A percentile compares a stretch with the other conserved stretches of the same genome.
phyloP scores from a whole-genome alignment of 2,797 vertebrate species.

The Meda fulgida region DNA sequence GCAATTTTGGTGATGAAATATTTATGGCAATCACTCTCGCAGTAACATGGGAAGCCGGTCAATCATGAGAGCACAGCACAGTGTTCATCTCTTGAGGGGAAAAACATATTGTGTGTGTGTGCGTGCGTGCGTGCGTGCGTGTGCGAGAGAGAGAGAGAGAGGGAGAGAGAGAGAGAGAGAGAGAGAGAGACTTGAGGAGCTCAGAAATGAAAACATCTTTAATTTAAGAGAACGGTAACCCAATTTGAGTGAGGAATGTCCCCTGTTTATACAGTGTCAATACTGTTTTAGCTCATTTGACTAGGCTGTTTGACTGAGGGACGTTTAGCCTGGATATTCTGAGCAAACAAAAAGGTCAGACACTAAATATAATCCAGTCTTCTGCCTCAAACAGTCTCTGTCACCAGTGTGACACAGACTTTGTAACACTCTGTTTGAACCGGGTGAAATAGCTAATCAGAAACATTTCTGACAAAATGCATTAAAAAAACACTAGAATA shows the following conservation, averaged over 20 bases:
- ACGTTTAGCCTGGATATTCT: slow-evolving; percentile 31
- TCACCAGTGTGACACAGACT: not conserved
- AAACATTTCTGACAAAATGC: not conserved
- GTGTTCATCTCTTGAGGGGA: slow-evolving; percentile 50
- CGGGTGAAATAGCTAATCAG: not conserved
- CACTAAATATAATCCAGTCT: slow-evolving; percentile 43
- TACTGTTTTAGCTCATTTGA: slow-evolving; percentile 44
- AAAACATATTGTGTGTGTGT: slow-evolving; percentile 45
- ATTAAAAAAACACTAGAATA: not conserved
- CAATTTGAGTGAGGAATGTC: slow-evolving; percentile 45
- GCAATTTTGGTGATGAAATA: slow-evolving; percentile 73
- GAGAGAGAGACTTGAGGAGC: slow-evolving; percentile 20
- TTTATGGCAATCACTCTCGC: slow-evolving; percentile 69
- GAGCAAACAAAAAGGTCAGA: slow-evolving; percentile 38
- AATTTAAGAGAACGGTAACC: slow-evolving; percentile 50
- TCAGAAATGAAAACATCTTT: slow-evolving; percentile 53
- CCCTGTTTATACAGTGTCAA: slow-evolving; percentile 51
- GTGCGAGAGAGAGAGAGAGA: not conserved
- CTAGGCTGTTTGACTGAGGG: slow-evolving; percentile 29
- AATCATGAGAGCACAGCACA: slow-evolving; percentile 53
- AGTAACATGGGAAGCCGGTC: slow-evolving; percentile 55
- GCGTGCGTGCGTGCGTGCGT: not conserved
- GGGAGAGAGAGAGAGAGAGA: not conserved
- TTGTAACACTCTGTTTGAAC: not conserved
- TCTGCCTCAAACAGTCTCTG: slow-evolving; percentile 23